Base-by-base conservation (phyloP, 2,888 invertebrate genomes). In the Napeogenes inachia region DNA sequence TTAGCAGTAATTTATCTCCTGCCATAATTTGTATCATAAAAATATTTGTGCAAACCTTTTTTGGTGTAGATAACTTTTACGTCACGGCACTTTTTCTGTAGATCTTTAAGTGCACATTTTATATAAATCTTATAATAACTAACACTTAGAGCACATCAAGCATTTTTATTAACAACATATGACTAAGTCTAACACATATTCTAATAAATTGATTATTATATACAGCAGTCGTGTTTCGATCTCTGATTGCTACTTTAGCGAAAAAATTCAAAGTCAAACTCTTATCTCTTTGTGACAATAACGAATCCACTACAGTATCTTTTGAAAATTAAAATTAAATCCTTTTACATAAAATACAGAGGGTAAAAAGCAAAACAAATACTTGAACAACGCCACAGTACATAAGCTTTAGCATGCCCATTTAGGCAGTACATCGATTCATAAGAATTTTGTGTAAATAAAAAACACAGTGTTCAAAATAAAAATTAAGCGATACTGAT, bases 251-350 rank as follows among this genome's bases (percentile, higher is more conserved):
- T 85, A 82, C 71, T 72, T 75, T 82, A 82, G 82, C 81, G 74
- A 81, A 79, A 80, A 75, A 82, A 82, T 77, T 89, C 90, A 90
- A 90, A 90, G 90, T 90, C 90, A 90, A 90, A 90, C 90, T 90
- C 90, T 89, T 87, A 79, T 84, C 80, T 82, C 76, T 73, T 80
- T 82, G 81, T 85, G 84, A 87, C 87, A 87, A 72, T 79, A 68
- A 86, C 87, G 85, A 80, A 65, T 76, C 85, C 78, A 76, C 85
- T 85, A 87, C 82, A 69, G 79, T 68, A 71, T 79, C 73, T 75
- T 78, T 75, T 74, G 70, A 74, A 72, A 75, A 68, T 77, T 81
- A 72, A 71, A 70, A 75, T 76, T 79, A 73, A 68, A 85, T 74
- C 80, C 75, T 73, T 66, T 75, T 81, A 80, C 75, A 79, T 69